phyloP scores from a whole-genome alignment of 2,888 invertebrate species.

The Blastobasis adustella region DNA sequence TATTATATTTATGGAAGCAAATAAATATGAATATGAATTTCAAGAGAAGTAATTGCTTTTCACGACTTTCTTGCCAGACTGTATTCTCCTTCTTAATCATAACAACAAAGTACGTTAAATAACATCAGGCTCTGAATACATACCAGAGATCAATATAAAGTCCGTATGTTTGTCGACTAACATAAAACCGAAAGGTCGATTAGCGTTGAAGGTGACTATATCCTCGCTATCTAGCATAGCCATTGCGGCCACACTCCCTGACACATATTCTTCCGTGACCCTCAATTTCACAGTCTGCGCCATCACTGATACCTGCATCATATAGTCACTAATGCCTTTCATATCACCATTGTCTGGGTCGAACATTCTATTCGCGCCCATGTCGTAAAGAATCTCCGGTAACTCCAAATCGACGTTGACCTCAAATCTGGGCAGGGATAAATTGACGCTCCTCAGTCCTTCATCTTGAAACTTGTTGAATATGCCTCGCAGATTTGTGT shows the following conservation, averaged over 20 bases:
- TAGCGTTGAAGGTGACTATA: conserved; percentile 27
- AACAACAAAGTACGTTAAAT: too few species aligned
- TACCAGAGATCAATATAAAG: conserved; percentile 47
- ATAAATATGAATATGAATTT: too few species aligned
- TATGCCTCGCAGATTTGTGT: conserved; percentile 33
- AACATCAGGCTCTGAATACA: conserved; percentile 32
- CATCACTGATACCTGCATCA: conserved; percentile 40
- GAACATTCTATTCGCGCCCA: conserved; percentile 51
- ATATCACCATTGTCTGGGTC: conserved; percentile 37
- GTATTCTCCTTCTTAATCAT: too few species aligned
- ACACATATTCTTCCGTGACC: conserved; percentile 40
- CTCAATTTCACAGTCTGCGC: conserved; percentile 39
- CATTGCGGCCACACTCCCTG: background rate
- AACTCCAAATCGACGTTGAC: conserved; percentile 35
- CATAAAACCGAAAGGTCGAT: conserved; percentile 46
- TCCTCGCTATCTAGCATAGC: background rate
- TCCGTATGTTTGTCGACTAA: conserved; percentile 43
- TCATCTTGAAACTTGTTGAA: conserved; percentile 30
- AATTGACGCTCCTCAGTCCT: conserved; percentile 27
- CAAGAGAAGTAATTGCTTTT: too few species aligned
- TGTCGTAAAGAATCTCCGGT: conserved; percentile 44
- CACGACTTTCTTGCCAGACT: too few species aligned
- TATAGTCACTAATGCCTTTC: conserved; percentile 36
- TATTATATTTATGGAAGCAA: too few species aligned
- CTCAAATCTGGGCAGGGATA: conserved; percentile 45